Evolutionary conservation across 2,797 vertebrate species (phyloP), one percentile per base, ranked within the genome.

Genomic region (Bucorvus abyssinicus): DNA sequence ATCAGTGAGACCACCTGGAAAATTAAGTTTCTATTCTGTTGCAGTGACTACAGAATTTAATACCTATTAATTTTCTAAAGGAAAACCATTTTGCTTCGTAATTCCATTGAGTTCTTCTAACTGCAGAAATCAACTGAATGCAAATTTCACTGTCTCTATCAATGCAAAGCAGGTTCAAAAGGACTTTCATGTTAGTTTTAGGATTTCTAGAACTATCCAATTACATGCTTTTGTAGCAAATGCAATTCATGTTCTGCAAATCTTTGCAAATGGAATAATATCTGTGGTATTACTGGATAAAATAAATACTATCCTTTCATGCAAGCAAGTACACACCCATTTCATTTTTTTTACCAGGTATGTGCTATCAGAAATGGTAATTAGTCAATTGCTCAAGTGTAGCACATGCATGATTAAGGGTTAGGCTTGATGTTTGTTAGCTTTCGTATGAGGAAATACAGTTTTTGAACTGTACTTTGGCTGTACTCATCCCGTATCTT

Each of bases 1-100:
- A 82, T 57, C 52, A 29, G 56, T 79, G 77, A 94, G 76, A 88
- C 85, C 77, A 89, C 90, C 60, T 96, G 91, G 93, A 95, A 93
- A 93, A 79, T 86, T 47, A 86, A 56, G 30, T 88, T 94, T 91
- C 56, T 74, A 1, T 88, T 88, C 63, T 86, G 36, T 91, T 91
- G 63, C 69, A 90, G 59, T 63, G 59, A 79, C 70, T 96, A 42
- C 77, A 74, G n/a, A 90, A 90, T 85, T 73, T 91, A 90, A 75
- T 94, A 82, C 29, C 24, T 89, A 6, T 67, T 74, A 68, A 89
- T 90, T 90, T 95, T 74, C 74, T 83, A 70, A 90, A 84, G 74
- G 60, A 64, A 84, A 84, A 47, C 45, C 0, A 42, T 92, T 95
- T 94, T 90, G 34, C 42, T 80, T 91, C 36, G 3, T 91, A 84